Evolutionary conservation across 2,888 invertebrate genomes (phyloP).

Genomic region (Ennomos quercinarius): DNA sequence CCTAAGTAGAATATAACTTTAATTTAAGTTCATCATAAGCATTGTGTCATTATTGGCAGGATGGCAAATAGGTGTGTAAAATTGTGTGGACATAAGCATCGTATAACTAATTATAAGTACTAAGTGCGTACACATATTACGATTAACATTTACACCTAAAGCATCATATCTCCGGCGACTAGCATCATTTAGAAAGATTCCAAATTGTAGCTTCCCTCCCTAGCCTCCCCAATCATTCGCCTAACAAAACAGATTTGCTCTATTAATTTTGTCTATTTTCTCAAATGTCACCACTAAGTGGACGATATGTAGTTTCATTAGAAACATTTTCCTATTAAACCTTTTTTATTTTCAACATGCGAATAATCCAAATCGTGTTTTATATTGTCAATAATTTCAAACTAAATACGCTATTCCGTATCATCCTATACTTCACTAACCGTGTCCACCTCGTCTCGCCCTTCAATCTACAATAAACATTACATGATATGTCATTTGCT

Average conservation of each 20-base stretch:
- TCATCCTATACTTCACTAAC: constrained; percentile 70
- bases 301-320: constrained; percentile 77
- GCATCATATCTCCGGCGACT: constrained; percentile 76
- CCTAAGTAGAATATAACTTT: constrained; percentile 78
- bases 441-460: constrained; percentile 42
- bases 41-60: constrained; percentile 83
- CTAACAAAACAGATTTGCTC: constrained; percentile 34
- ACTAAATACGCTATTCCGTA: constrained; percentile 62
- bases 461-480: constrained; percentile 64
- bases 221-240: constrained; percentile 28
- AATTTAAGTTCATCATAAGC: constrained; percentile 82
- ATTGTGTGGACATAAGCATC: constrained; percentile 84
- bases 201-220: constrained; percentile 62
- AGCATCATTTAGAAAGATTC: constrained; percentile 83
- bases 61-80: constrained; percentile 77
- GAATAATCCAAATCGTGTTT: constrained; percentile 67
- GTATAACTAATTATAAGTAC: constrained; percentile 71
- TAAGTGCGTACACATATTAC: constrained; percentile 79
- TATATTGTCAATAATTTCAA: constrained; percentile 78
- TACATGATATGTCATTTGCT: constrained; percentile 84
- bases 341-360: constrained; percentile 75
- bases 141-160: constrained; percentile 78
- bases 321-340: constrained; percentile 82
- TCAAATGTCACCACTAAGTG: constrained; percentile 74
- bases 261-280: constrained; percentile 63